phyloP scores from a whole-genome alignment of 2,888 invertebrate genomes.

The Leptinotarsa haldemani region DNA sequence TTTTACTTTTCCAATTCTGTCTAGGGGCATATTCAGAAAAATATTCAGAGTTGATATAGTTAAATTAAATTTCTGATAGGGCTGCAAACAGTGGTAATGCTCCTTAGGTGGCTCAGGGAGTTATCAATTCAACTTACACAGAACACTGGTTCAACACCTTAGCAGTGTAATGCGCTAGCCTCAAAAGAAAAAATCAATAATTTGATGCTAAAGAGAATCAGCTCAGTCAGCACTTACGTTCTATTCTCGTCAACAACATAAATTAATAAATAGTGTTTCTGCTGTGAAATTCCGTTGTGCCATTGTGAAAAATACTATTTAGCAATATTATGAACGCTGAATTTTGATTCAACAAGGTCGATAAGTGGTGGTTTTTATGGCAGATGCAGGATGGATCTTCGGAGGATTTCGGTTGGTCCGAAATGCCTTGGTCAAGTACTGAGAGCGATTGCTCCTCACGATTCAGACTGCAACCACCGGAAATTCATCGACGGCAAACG shows the following conservation, averaged over 20 bases:
- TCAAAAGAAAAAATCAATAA: too few relatives aligned
- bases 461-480: slow-evolving; percentile 66
- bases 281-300: not conserved
- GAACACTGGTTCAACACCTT: too few relatives aligned
- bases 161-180: too few relatives aligned
- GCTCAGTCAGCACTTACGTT: too few relatives aligned
- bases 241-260: not conserved
- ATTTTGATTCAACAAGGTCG: slow-evolving; percentile 18
- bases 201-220: too few relatives aligned
- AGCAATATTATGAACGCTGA: not conserved
- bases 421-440: slow-evolving; percentile 70
- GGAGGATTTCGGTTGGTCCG: slow-evolving; percentile 67
- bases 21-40: too few relatives aligned
- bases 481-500: slow-evolving; percentile 66
- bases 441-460: slow-evolving; percentile 67
- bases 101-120: too few relatives aligned
- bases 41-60: too few relatives aligned
- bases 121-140: too few relatives aligned
- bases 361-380: slow-evolving; percentile 24
- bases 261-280: not conserved
- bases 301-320: not conserved
- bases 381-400: slow-evolving; percentile 65
- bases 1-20: too few relatives aligned
- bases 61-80: too few relatives aligned
- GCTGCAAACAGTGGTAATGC: too few relatives aligned